A percentile compares a stretch with the other conserved stretches of the same genome.
phyloP scores from a whole-genome alignment of 2,113 vertebrate species.

The Cololabis saira region DNA sequence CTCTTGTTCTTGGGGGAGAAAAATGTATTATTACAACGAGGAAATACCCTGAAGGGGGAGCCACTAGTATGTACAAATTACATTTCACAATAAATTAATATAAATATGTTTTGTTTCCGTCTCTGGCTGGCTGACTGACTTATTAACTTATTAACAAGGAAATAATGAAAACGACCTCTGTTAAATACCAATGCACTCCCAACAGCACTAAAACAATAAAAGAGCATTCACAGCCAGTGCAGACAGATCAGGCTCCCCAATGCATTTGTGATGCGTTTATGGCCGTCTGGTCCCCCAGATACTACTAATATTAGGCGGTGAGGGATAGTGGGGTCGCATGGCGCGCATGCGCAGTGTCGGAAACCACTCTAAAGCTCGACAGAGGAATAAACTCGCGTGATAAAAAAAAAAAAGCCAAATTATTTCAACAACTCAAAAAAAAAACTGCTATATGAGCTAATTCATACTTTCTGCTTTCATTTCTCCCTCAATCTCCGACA shows the following conservation, averaged over 20 bases:
- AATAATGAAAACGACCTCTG: not conserved
- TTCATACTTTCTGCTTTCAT: not conserved
- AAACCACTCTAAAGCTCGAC: slow-evolving; percentile 35
- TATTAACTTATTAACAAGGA: too few species aligned
- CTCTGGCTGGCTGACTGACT: too few species aligned
- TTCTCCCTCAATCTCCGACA: not conserved
- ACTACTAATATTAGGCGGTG: slow-evolving; percentile 28
- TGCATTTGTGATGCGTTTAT: not conserved
- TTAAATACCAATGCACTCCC: not conserved
- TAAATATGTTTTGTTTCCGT: not conserved
- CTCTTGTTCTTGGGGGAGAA: too few species aligned
- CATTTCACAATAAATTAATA: slow-evolving; percentile 1
- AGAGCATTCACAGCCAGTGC: not conserved
- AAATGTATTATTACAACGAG: too few species aligned
- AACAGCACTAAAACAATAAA: not conserved
- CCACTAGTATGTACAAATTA: not conserved
- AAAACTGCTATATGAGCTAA: not conserved
- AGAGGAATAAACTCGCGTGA: slow-evolving; percentile 55
- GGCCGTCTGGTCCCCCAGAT: not conserved
- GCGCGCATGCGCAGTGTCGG: slow-evolving; percentile 60
- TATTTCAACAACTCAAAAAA: not conserved
- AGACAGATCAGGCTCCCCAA: not conserved
- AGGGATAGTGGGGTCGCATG: not conserved
- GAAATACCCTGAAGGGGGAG: too few species aligned
- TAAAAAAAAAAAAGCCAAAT: slow-evolving; percentile 20